Conservation (phyloP, 1,140 invertebrate species). For the Micrasema longulum region DNA sequence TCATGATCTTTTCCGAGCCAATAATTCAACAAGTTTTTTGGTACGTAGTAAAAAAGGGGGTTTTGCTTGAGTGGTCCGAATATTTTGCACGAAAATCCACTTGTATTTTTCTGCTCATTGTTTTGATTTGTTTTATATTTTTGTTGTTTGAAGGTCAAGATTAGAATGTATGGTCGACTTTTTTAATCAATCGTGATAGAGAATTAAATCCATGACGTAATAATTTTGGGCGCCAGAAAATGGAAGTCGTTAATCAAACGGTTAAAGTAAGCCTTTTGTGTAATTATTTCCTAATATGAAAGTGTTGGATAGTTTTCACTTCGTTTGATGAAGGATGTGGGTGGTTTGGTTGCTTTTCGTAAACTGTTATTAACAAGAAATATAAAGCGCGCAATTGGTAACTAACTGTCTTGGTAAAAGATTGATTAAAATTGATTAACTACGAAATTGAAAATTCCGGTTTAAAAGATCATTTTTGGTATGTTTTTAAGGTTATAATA, state of each 20-base stretch:
- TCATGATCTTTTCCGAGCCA: background rate
- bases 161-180: slow-evolving; percentile 29
- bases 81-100: background rate
- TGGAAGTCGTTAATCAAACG: slow-evolving; percentile 11
- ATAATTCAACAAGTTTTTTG: background rate
- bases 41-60: background rate
- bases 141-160: slow-evolving; percentile 24
- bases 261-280: background rate
- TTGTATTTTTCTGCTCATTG: background rate
- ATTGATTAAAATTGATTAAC: no score
- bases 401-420: no score
- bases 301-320: slow-evolving; percentile 20
- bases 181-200: slow-evolving; percentile 27
- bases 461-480: no score
- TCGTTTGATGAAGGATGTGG: background rate
- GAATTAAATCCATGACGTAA: slow-evolving; percentile 19
- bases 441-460: no score
- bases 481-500: no score
- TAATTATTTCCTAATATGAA: slow-evolving; percentile 17
- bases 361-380: background rate
- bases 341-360: background rate
- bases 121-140: background rate
- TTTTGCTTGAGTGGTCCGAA: background rate
- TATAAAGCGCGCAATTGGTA: no score
- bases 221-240: slow-evolving; percentile 10